Percentiles rank a stretch among this genome's conserved stretches.
phyloP scores from a whole-genome alignment of 1,140 invertebrate species.

The Sminthurides bifidus region DNA sequence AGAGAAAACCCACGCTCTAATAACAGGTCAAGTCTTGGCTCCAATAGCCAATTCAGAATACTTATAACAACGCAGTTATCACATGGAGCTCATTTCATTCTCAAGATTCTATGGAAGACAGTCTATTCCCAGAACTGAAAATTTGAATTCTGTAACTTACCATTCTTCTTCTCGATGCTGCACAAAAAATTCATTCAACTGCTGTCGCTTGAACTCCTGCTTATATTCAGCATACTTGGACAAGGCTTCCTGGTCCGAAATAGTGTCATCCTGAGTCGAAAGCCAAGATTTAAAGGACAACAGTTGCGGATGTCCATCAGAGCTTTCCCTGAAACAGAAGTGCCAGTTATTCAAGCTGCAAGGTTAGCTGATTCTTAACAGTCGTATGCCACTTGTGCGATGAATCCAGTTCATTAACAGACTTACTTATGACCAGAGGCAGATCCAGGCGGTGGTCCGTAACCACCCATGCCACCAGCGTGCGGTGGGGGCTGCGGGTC shows the following conservation, averaged over 20 bases:
- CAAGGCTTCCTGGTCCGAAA: constrained; percentile 92
- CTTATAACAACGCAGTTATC: no score
- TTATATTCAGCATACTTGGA: constrained; percentile 98
- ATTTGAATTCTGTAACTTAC: no score
- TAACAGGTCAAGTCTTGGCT: no score
- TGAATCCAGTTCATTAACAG: background rate
- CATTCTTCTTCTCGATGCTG: constrained; percentile 99
- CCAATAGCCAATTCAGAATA: no score
- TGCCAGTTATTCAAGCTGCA: background rate
- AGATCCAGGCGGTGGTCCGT: constrained; percentile 2
- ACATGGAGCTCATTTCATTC: no score
- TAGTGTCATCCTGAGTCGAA: constrained; percentile 89
- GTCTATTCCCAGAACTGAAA: no score
- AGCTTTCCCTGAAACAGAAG: constrained; percentile 32
- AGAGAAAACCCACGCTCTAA: no score
- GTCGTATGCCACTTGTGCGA: background rate
- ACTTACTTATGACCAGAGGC: constrained; percentile 8
- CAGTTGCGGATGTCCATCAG: constrained; percentile 69
- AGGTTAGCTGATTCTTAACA: background rate
- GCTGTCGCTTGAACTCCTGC: constrained; percentile 86
- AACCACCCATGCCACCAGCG: background rate
- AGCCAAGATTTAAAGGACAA: constrained; percentile 96
- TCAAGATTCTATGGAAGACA: no score
- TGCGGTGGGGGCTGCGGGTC: constrained; percentile 15
- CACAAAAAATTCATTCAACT: constrained; percentile 97